Evolutionary conservation across 2,797 vertebrate species (phyloP).

Genomic region (Macroramphosus scolopax): DNA sequence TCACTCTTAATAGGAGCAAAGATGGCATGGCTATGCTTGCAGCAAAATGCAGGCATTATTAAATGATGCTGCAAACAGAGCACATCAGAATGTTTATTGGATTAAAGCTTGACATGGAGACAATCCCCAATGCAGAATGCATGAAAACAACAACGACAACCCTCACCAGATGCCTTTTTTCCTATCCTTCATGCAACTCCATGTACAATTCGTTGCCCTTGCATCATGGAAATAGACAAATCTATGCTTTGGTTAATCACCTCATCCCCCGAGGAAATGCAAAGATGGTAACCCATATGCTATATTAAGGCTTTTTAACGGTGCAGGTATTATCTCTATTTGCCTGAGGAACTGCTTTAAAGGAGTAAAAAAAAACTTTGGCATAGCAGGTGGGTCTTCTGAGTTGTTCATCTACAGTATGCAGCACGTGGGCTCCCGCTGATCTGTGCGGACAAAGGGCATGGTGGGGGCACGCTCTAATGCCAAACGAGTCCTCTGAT

Average conservation of each 20-base stretch:
- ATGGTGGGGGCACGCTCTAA: conserved; percentile 45
- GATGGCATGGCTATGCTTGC: conserved; percentile 53
- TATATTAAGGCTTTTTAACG: conserved; percentile 63
- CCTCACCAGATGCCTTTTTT: conserved; percentile 47
- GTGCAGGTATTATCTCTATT: conserved; percentile 53
- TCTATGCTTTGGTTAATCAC: conserved; percentile 38
- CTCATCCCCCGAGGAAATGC: conserved; percentile 34
- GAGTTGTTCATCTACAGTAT: conserved; percentile 48
- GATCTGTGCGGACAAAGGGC: conserved; percentile 58
- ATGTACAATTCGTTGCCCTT: conserved; percentile 51
- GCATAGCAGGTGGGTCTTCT: conserved; percentile 58
- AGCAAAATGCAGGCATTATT: conserved; percentile 59
- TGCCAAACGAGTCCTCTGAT: conserved; percentile 58
- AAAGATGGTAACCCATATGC: conserved; percentile 60
- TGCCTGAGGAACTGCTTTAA: conserved; percentile 47
- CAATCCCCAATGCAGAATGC: conserved; percentile 64
- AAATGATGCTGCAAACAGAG: conserved; percentile 67
- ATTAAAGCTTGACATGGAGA: conserved; percentile 74
- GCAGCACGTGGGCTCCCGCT: conserved; percentile 40
- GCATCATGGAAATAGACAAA: conserved; percentile 45
- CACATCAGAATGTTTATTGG: conserved; percentile 74
- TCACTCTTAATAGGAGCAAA: conserved; percentile 60
- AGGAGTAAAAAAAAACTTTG: conserved; percentile 33
- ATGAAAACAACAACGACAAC: conserved; percentile 70
- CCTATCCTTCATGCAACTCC: conserved; percentile 43